Evolutionary conservation across 2,888 invertebrate species (phyloP).

Genomic region (Leptopilina drosophilae): DNA sequence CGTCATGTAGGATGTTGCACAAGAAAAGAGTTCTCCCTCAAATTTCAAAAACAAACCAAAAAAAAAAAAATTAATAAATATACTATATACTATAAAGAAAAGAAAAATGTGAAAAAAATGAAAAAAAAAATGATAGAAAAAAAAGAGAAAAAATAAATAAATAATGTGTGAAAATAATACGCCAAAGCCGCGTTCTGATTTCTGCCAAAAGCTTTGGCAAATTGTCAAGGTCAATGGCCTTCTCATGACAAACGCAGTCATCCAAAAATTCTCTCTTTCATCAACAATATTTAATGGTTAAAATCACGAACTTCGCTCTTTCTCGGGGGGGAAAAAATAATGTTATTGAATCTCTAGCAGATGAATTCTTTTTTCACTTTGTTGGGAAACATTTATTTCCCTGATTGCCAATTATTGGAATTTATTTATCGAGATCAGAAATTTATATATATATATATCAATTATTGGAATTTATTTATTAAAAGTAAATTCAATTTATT

Average conservation of each 20-base stretch:
- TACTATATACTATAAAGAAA: no score
- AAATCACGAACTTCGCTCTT: background rate
- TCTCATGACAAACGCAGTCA: conserved; percentile 11
- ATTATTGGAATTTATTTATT: no score
- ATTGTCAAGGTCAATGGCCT: conserved; percentile 31
- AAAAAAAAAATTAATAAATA: no score
- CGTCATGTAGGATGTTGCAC: conserved; percentile 67
- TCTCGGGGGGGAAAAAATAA: background rate
- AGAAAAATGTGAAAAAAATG: no score
- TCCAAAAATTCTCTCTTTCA: background rate
- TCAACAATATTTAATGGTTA: background rate
- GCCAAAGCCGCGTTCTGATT: conserved; percentile 31
- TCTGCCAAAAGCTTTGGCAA: conserved; percentile 27
- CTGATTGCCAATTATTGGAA: no score
- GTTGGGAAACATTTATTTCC: no score
- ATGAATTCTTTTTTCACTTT: background rate
- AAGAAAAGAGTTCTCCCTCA: conserved; percentile 10
- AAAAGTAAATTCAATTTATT: no score
- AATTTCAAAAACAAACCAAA: background rate
- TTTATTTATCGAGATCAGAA: no score
- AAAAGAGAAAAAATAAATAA: no score
- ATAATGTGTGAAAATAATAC: conserved; percentile 16
- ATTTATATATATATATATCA: no score
- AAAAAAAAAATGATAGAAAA: no score
- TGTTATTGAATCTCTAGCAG: background rate